Percentiles rank a stretch among this genome's conserved stretches.
These are phyloP conservation scores for Vulpes lagopus DNA, from an alignment of 2,113 vertebrate species.

Conservation along the genomic window DNA sequence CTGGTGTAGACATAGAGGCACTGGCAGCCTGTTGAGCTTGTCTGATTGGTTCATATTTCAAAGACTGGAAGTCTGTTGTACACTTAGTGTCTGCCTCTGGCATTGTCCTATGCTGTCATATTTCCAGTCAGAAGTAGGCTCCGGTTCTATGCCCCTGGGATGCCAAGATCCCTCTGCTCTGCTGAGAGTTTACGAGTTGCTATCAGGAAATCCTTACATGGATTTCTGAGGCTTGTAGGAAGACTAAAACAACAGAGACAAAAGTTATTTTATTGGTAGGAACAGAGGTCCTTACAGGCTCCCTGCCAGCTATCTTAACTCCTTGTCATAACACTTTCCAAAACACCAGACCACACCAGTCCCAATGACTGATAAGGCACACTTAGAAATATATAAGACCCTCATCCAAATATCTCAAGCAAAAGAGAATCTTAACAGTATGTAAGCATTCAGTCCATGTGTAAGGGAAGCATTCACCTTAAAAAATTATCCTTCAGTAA, in stretches of 20 bases:
- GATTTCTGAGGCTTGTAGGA: background rate
- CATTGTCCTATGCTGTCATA: background rate
- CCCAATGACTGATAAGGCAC: background rate
- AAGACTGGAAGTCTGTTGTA: background rate
- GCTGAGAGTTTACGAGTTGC: background rate
- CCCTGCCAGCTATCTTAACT: rapidly evolving
- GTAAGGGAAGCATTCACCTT: background rate
- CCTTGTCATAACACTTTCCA: background rate
- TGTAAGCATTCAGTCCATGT: background rate
- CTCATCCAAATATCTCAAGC: background rate
- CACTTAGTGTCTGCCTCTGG: background rate
- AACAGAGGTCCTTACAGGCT: background rate
- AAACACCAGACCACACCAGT: background rate
- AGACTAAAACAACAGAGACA: background rate
- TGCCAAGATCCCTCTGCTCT: background rate
- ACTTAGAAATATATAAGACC: background rate
- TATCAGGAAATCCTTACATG: background rate
- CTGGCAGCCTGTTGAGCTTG: background rate
- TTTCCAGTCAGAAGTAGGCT: background rate
- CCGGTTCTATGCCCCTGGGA: background rate
- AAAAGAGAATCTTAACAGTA: background rate
- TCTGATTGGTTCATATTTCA: background rate
- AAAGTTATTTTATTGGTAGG: background rate
- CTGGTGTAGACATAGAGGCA: no score
- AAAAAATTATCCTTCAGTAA: background rate